phyloP scores from a whole-genome alignment of 2,113 vertebrate species.

The sheep (Ovis aries) region DNA sequence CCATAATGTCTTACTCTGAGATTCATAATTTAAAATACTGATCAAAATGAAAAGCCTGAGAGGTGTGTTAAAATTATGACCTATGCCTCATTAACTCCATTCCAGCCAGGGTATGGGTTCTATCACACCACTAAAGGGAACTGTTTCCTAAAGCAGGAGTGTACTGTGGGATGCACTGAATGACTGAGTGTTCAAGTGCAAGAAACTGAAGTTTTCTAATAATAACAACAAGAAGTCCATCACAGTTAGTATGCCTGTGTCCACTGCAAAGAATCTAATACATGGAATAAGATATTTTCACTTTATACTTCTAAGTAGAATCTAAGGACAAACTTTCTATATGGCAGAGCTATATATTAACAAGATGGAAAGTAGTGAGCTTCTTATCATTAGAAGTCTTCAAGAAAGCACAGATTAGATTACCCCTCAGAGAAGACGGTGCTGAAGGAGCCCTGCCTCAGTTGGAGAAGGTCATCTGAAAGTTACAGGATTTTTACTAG shows the following conservation, averaged over 20 bases:
- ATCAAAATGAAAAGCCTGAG: background rate
- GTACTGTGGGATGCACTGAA: background rate
- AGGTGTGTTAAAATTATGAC: background rate
- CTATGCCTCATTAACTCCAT: background rate
- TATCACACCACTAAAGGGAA: background rate
- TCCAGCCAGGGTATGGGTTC: background rate
- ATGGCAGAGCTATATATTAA: background rate
- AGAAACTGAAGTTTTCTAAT: background rate
- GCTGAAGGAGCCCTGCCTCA: background rate
- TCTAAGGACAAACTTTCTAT: background rate
- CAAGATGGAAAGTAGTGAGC: background rate
- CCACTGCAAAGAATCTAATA: background rate
- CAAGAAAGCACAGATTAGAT: background rate
- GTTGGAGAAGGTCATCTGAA: background rate
- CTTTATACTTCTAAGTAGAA: background rate
- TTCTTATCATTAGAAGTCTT: background rate
- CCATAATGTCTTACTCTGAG: background rate
- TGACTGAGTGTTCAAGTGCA: rapidly evolving
- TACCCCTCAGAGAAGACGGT: background rate
- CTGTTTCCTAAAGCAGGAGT: background rate
- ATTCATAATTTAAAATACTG: background rate
- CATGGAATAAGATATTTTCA: background rate
- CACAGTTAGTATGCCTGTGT: background rate
- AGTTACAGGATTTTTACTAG: background rate
- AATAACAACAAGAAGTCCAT: background rate